Conservation (phyloP, 1,140 invertebrate genomes). For the Heliothis subflexa region DNA sequence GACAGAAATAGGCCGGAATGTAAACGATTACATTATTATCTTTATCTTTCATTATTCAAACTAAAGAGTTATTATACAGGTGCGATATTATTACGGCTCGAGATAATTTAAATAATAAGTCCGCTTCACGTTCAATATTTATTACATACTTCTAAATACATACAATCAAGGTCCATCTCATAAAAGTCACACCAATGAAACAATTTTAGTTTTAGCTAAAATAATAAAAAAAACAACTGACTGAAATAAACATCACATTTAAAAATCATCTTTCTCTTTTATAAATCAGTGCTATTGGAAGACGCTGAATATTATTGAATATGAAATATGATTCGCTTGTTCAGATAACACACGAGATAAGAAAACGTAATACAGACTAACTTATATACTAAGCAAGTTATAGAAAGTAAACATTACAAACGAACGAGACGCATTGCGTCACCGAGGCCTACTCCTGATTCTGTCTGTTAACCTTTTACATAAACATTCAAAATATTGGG, state of each 20-base stretch:
- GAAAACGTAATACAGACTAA: constrained; percentile 49
- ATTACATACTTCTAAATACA: constrained; percentile 79
- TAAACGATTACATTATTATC: too few relatives aligned
- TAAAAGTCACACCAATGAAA: constrained; percentile 76
- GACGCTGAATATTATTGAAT: too few relatives aligned
- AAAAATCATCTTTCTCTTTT: constrained; percentile 60
- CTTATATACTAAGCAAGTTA: constrained; percentile 51
- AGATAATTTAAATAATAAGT: constrained; percentile 53
- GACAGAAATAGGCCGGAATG: constrained; percentile 3
- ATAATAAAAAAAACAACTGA: constrained; percentile 74
- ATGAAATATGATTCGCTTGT: constrained; percentile 44
- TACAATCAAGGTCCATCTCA: constrained; percentile 80
- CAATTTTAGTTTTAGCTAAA: constrained; percentile 61
- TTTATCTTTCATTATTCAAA: too few relatives aligned
- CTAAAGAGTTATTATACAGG: too few relatives aligned
- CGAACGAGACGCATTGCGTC: constrained; percentile 49
- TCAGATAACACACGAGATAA: constrained; percentile 41
- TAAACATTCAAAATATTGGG: constrained; percentile 80
- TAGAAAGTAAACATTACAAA: constrained; percentile 54
- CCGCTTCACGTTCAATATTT: constrained; percentile 71
- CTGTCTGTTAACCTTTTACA: constrained; percentile 57
- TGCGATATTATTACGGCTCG: too few relatives aligned
- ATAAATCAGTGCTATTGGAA: constrained; percentile 78
- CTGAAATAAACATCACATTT: constrained; percentile 74
- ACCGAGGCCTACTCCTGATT: constrained; percentile 60